Base-by-base conservation (phyloP, 2,888 invertebrate species). In the Cryptus viduatorius region DNA sequence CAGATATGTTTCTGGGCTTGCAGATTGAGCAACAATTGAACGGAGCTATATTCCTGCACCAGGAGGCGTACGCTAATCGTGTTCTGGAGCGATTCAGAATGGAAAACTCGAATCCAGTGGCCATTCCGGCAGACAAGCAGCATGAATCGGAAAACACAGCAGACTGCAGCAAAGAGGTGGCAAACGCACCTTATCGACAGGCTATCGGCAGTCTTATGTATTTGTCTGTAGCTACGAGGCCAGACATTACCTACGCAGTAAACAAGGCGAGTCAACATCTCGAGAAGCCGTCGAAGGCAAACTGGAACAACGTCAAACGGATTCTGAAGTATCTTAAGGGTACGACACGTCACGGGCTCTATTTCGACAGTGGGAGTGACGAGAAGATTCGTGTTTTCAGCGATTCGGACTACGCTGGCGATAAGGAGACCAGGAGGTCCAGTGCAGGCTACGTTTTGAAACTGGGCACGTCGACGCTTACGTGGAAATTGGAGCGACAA, bases 241-340 rank as follows among this genome's bases (percentile, higher is more conserved):
- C 75, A 10, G 75, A 69, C 61, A 81, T 81, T 0, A 81, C 80
- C 0, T 81, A 75, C 50, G 80, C 80, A 7, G 68, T 75, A 3
- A 81, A 81, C 31, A 75, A 81, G 3, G 80, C 80, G 0, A 81
- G 61, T 10, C 80, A 81, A 29, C 64, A 44, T 5, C 75, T 81
- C 16, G 80, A 81, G 16, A 68, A 50, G n/a, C 65, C 79, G 1
- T 24, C 80, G 14, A 75, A 69, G 24, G 80, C 75, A 0, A 3
- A 81, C 37, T 59, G 78, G 78, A 78, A 69, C 37, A 48, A 29
- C 19, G 75, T 76, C 0, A 53, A 64, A 50, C 31, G 75, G 10
- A 65, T 76, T 7, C 8, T 69, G 48, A 80, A 90, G 5, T 91
- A 91, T 73, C 83, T 91, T 24, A 80, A 85, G 64, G 90, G 88